Evolutionary conservation across 2,797 vertebrate genomes (phyloP).

Genomic region (Chlorospingus flavigularis): DNA sequence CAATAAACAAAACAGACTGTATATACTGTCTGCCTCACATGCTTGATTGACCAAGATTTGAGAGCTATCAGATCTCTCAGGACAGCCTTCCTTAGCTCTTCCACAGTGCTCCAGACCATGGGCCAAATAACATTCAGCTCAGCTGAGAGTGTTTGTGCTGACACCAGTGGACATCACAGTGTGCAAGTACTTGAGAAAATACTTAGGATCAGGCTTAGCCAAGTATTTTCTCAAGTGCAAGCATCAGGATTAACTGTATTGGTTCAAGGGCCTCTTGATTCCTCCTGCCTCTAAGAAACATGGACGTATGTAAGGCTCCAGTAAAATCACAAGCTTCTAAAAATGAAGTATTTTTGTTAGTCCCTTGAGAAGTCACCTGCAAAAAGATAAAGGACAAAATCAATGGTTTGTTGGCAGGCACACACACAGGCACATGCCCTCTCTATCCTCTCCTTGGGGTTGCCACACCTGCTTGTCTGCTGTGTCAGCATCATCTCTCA

Average conservation of each 20-base stretch:
- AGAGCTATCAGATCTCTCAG: background rate
- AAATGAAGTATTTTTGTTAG: conserved; percentile 19
- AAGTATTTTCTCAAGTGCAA: background rate
- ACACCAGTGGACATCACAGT: background rate
- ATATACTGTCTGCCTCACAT: background rate
- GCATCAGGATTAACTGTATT: background rate
- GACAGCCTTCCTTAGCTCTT: background rate
- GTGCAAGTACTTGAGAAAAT: background rate
- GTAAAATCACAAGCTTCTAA: conserved; percentile 12
- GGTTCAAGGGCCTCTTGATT: background rate
- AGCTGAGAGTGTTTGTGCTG: background rate
- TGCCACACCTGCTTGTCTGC: conserved; percentile 52
- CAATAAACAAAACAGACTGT: background rate
- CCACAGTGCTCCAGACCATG: background rate
- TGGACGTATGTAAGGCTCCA: background rate
- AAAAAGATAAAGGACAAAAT: conserved; percentile 54
- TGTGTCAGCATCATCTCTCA: conserved; percentile 46
- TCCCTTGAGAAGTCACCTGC: conserved; percentile 53
- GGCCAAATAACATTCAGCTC: background rate
- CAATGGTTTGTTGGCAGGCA: conserved; percentile 42
- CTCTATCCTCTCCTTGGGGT: conserved; percentile 25
- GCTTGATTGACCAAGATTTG: background rate
- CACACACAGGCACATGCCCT: conserved; percentile 22
- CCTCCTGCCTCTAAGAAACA: background rate
- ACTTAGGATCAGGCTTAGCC: background rate